A percentile compares a stretch with the other conserved stretches of the same genome.
Conservation (phyloP, 1,140 invertebrate species). For the Centruroides sculpturatus region DNA sequence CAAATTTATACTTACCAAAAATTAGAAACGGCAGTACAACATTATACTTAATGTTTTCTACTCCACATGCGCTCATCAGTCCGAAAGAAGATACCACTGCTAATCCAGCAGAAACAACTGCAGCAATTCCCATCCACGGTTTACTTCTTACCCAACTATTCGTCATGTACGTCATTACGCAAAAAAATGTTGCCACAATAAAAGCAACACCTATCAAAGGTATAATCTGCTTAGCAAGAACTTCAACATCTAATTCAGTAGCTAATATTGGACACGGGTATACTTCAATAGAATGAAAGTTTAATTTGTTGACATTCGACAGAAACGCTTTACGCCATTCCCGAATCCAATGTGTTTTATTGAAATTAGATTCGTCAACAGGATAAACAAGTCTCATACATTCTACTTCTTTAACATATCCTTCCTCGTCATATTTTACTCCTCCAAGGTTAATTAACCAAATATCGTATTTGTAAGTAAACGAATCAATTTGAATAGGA, state of each 20-base stretch:
- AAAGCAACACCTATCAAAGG: slow-evolving; percentile 77
- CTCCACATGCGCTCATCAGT: slow-evolving; percentile 68
- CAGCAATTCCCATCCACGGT: slow-evolving; percentile 75
- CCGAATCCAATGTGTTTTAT: slow-evolving; percentile 54
- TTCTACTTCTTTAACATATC: slow-evolving; percentile 53
- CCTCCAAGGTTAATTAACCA: slow-evolving; percentile 76
- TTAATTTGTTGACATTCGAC: slow-evolving; percentile 50
- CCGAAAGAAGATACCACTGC: slow-evolving; percentile 80
- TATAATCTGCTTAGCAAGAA: slow-evolving; percentile 68
- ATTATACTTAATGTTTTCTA: slow-evolving; percentile 90
- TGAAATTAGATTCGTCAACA: slow-evolving; percentile 56
- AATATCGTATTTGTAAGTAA: slow-evolving; percentile 63
- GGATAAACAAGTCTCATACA: slow-evolving; percentile 73
- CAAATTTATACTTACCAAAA: slow-evolving; percentile 54
- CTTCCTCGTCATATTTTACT: slow-evolving; percentile 51
- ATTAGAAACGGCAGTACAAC: slow-evolving; percentile 84
- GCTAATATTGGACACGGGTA: slow-evolving; percentile 70
- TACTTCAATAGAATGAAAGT: slow-evolving; percentile 63
- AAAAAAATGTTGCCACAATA: slow-evolving; percentile 48
- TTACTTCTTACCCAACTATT: slow-evolving; percentile 72
- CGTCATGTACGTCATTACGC: slow-evolving; percentile 53
- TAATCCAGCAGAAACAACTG: slow-evolving; percentile 75
- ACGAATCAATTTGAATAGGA: slow-evolving; percentile 74
- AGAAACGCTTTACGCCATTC: slow-evolving; percentile 70
- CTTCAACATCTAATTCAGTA: slow-evolving; percentile 70